These are phyloP conservation scores for Pseudopleuronectes americanus DNA, from an alignment of 2,797 vertebrate species.

Conservation along the genomic window DNA sequence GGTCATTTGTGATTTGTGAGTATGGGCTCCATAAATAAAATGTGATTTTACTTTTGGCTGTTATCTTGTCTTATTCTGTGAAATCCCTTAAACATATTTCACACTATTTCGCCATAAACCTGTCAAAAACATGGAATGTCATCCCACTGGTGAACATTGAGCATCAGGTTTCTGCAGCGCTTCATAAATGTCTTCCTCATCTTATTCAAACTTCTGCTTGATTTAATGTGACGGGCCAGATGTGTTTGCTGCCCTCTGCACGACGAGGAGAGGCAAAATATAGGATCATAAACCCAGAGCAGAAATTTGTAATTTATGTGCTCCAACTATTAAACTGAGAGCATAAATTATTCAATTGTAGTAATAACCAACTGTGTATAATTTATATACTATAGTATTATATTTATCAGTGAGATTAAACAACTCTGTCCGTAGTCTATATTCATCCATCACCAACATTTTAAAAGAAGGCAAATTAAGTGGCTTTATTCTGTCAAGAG, in stretches of 20 bases:
- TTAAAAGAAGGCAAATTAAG: background rate
- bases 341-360: conserved; percentile 11
- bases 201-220: conserved; percentile 1
- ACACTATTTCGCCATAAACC: background rate
- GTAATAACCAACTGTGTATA: background rate
- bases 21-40: too few species aligned
- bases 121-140: background rate
- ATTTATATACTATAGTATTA: background rate
- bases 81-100: background rate
- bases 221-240: background rate
- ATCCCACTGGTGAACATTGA: conserved; percentile 2
- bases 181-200: conserved; percentile 13
- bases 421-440: background rate
- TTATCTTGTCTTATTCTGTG: background rate
- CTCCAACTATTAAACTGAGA: conserved; percentile 10
- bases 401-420: conserved; percentile 9
- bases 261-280: background rate
- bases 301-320: background rate
- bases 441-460: background rate
- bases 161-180: background rate
- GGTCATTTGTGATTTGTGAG: too few species aligned
- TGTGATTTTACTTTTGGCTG: background rate
- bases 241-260: background rate
- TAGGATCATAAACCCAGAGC: background rate
- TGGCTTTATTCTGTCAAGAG: conserved; percentile 2